Evolutionary conservation across 92 coral and sea anemone genomes (phyloP).

Genomic region (Anthopleura xanthogrammica): DNA sequence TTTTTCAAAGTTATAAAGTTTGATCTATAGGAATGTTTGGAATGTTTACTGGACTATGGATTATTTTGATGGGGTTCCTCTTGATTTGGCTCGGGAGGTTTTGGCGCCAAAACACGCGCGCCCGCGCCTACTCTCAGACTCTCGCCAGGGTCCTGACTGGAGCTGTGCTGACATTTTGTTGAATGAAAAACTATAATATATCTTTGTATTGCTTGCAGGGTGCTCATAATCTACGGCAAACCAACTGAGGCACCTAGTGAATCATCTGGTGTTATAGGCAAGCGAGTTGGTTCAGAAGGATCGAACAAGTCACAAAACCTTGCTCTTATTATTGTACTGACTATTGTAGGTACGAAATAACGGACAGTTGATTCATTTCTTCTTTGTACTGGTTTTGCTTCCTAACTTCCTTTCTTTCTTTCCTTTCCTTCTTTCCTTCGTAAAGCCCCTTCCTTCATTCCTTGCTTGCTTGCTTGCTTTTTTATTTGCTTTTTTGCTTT

Average conservation of each 20-base stretch:
- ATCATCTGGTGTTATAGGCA: slow-evolving; percentile 19
- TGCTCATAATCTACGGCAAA: slow-evolving; percentile 13
- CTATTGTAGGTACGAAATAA: slow-evolving; percentile 37
- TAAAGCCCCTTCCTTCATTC: not conserved
- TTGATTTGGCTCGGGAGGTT: too few species aligned
- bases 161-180: too few species aligned
- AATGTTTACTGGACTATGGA: too few species aligned
- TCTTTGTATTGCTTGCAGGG: not conserved
- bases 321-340: slow-evolving; percentile 34
- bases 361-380: not conserved
- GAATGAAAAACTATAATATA: not conserved
- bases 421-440: not conserved
- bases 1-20: too few species aligned
- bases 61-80: too few species aligned
- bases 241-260: slow-evolving; percentile 1
- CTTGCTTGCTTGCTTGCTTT: not conserved
- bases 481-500: not conserved
- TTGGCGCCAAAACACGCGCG: too few species aligned
- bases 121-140: not conserved
- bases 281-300: slow-evolving; percentile 15
- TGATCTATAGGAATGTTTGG: too few species aligned
- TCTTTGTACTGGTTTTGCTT: not conserved
- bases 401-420: not conserved
- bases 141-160: not conserved
- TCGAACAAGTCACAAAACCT: slow-evolving; percentile 10